Percentiles rank a stretch among this genome's conserved stretches.
phyloP scores from a whole-genome alignment of 2,888 invertebrate species.

The Cataglyphis albicans region DNA sequence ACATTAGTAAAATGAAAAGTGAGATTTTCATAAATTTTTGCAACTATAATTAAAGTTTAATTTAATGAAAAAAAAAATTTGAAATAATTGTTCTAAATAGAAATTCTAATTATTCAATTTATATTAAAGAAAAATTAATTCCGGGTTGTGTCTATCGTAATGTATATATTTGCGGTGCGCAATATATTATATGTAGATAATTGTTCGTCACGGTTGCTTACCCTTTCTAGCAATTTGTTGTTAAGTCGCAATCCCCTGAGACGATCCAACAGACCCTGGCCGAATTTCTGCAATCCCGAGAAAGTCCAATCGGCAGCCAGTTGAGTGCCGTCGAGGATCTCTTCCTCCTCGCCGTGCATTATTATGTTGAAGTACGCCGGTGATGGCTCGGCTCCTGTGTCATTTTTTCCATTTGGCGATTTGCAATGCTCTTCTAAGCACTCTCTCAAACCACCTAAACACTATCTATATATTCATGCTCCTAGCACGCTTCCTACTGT shows the following conservation, averaged over 20 bases:
- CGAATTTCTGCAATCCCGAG: constrained; percentile 97
- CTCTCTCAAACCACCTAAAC: constrained; percentile 78
- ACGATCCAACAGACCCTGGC: constrained; percentile 96
- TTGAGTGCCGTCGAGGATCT: constrained; percentile 96
- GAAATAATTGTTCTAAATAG: neutral
- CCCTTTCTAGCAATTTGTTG: constrained; percentile 95
- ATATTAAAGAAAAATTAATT: neutral
- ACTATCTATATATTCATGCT: constrained; percentile 74
- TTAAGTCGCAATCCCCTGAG: constrained; percentile 93
- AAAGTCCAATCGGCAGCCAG: constrained; percentile 98
- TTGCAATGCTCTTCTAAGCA: constrained; percentile 75
- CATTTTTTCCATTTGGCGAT: constrained; percentile 74
- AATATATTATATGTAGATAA: constrained; percentile 7
- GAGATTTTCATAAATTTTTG: neutral
- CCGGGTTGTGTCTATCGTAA: neutral
- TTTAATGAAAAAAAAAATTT: neutral
- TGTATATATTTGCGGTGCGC: neutral
- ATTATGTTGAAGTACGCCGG: constrained; percentile 97
- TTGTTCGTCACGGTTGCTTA: constrained; percentile 82
- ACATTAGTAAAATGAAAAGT: neutral
- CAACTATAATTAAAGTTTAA: neutral
- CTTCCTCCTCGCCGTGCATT: constrained; percentile 94
- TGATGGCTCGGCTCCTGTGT: constrained; percentile 95
- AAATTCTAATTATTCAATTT: neutral
- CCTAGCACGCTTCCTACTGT: constrained; percentile 67